Base-by-base conservation (phyloP, 2,797 vertebrate genomes). In the Danio kyathit region DNA sequence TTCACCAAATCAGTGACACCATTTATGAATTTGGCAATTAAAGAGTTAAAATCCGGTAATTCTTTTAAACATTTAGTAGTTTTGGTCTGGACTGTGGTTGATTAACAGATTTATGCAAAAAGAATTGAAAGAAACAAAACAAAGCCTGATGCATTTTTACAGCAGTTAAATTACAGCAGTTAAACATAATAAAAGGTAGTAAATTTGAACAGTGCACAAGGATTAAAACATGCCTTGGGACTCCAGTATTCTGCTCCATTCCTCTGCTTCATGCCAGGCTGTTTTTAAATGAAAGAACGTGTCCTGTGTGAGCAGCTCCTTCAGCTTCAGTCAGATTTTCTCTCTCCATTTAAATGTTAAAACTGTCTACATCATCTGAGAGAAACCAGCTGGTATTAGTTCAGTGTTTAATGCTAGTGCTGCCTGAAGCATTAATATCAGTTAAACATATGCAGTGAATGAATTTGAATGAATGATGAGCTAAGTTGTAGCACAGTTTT, bases 311-410 rank as follows among this genome's bases (percentile, higher is more conserved):
- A 70, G 40, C 1, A 1, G 10, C 29, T 70, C 67, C 6, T 70
- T 49, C 38, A n/a, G 14, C 48, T 49, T 52, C 1, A 3, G 66
- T 70, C 49, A 12, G 9, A 52, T 17, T 51, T 52, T 14, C 48
- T 17, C 48, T 70, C 48, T 52, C 14, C 48, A 52, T 69, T 69
- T 48, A 48, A 67, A 49, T 52, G 48, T 40, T 70, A 51, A 70
- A 52, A 70, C 11, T n/a, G 16, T 9, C 29, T 40, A 51, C 29
- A 52, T 70, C 29, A 17, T 12, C 52, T 40, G 48, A 48, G 48
- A 48, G 48, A 52, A 6, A 40, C 14, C 48, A 70, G 29, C 29
- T 17, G 14, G 6, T 70, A n/a, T 52, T 38, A 63, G 38, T n/a
- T 3, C 21, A n/a, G 16, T 40, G 48, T 70, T 70, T 52, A 70